phyloP scores from a whole-genome alignment of 2,888 invertebrate genomes.

The Aspidiotus destructor region DNA sequence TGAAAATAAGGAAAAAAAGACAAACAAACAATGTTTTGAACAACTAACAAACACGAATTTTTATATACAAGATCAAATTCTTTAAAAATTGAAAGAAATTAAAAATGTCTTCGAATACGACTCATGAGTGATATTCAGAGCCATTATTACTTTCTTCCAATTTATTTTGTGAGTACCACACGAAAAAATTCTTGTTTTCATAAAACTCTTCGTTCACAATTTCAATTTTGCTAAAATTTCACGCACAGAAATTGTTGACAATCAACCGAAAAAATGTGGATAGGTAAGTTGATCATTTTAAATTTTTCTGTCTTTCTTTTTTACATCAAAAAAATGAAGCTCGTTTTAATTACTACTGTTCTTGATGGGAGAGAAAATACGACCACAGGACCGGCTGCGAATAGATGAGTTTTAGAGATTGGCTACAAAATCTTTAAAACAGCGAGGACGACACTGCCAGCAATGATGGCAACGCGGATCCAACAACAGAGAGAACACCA shows the following conservation, averaged over 20 bases:
- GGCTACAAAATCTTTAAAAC: neutral
- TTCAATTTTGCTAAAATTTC: too few species aligned
- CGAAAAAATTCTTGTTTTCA: too few species aligned
- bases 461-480: neutral
- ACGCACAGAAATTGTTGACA: too few species aligned
- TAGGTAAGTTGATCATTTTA: too few species aligned
- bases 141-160: too few species aligned
- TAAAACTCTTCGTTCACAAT: too few species aligned
- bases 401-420: neutral
- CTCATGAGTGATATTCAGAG: too few species aligned
- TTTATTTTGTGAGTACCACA: too few species aligned
- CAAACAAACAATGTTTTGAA: neutral
- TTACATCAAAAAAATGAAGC: neutral
- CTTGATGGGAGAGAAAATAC: neutral
- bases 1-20: neutral
- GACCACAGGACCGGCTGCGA: neutral
- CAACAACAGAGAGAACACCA: neutral
- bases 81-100: too few species aligned
- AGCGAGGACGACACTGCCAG: neutral
- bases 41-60: neutral
- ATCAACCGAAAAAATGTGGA: too few species aligned
- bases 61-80: neutral
- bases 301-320: too few species aligned
- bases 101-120: too few species aligned
- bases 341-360: neutral